Evolutionary conservation across 2,797 vertebrate species (phyloP).

Genomic region (Loris lydekkerianus): DNA sequence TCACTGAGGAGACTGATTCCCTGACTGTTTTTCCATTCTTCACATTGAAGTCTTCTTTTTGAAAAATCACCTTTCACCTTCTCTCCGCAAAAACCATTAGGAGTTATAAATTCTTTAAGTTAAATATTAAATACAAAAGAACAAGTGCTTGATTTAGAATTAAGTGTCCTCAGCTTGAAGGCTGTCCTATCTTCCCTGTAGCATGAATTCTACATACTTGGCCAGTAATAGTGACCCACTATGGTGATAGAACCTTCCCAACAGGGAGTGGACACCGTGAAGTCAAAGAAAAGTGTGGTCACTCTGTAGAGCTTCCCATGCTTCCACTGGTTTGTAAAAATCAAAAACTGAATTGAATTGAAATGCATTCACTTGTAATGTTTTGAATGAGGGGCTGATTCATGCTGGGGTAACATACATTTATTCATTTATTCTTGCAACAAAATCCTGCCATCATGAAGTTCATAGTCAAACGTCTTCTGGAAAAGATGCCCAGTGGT

Average conservation of each 20-base stretch:
- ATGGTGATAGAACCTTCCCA: not conserved
- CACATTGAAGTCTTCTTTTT: not conserved
- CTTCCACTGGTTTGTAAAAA: not conserved
- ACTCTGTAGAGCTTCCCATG: not conserved
- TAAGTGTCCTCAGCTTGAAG: not conserved
- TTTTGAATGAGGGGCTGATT: conserved; percentile 26
- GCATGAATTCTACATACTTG: not conserved
- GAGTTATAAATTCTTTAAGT: conserved; percentile 10
- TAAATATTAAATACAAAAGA: not conserved
- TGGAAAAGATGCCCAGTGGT: not conserved
- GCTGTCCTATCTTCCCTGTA: not conserved
- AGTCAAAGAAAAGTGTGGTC: not conserved
- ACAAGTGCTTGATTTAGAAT: conserved; percentile 27
- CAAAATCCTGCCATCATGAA: conserved; percentile 14
- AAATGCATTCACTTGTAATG: conserved; percentile 4
- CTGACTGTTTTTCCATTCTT: not conserved
- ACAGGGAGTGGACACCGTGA: not conserved
- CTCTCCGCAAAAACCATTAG: not conserved
- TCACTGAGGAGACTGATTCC: not conserved
- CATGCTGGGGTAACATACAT: not conserved
- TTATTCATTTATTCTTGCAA: conserved; percentile 24
- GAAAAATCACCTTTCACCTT: not conserved
- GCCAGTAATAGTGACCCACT: not conserved
- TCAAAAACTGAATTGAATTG: conserved; percentile 22
- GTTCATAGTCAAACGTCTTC: not conserved